Evolutionary conservation across 2,113 vertebrate species (phyloP).

Genomic region (Tylochromis polylepis): DNA sequence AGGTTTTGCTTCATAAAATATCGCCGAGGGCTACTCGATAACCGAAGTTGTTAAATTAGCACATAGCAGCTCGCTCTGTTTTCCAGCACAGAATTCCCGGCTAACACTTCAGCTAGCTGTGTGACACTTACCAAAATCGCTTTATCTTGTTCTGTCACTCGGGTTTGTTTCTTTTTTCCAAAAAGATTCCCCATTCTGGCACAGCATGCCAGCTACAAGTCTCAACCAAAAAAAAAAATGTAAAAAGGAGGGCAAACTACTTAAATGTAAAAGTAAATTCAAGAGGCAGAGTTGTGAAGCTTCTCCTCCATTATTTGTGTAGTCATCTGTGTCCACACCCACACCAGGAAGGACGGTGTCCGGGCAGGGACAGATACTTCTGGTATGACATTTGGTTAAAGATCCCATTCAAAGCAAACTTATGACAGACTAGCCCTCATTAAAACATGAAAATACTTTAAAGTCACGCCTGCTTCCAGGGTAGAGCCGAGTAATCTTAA

Average conservation of each 20-base stretch:
- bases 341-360: constrained; percentile 31
- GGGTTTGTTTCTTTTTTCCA: constrained; percentile 84
- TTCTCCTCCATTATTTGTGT: constrained; percentile 28
- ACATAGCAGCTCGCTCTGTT: accelerated
- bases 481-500: accelerated
- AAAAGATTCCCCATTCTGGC: constrained; percentile 88
- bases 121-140: constrained; percentile 80
- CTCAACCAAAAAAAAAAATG: not conserved
- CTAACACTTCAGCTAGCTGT: constrained; percentile 12
- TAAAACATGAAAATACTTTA: not conserved
- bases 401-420: not conserved
- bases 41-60: not conserved
- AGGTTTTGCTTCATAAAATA: not conserved
- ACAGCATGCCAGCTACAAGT: constrained; percentile 47
- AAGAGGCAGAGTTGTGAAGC: not conserved
- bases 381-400: not conserved
- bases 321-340: constrained; percentile 57
- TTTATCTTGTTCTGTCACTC: constrained; percentile 88
- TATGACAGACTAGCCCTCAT: not conserved
- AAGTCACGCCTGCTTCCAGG: not conserved
- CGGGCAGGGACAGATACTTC: not conserved
- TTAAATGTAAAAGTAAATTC: not conserved
- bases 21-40: accelerated
- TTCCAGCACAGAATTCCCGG: not conserved
- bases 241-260: accelerated